Evolutionary conservation across 2,888 invertebrate species (phyloP), one percentile per base, ranked within the genome.

Genomic region (Orchesellides sinensis): DNA sequence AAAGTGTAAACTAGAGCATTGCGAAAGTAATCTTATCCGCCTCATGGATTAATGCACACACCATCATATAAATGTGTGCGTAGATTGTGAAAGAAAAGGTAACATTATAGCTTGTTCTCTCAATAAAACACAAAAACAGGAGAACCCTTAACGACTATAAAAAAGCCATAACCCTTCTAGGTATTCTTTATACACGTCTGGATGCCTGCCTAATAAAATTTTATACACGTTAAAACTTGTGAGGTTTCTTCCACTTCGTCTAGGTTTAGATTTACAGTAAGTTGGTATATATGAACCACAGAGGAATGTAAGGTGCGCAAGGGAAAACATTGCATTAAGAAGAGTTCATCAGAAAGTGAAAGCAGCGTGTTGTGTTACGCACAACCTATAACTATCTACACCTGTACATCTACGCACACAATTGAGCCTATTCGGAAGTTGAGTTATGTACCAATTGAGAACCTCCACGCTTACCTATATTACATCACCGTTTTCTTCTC

Each of bases 1-100:
- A n/a, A n/a, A n/a, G n/a, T 52, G 74, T 74, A 74, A 74, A 74
- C 74, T 74, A 52, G 74, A 74, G 52, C 74, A 74, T 65, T 65
- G 35, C 40, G n/a, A 63, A 74, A 63, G 63, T 74, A 63, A 63
- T 74, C 52, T 54, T n/a, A n/a, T n/a, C 52, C 61, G 35, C 27
- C 54, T 61, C 72, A 72, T 40, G 61, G 72, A 72, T 59, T 72
- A 72, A 23, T 35, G 56, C 47, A 17, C 70, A 35, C 17, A 56
- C 35, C 23, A 1, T 25, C 40, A 56, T 17, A 23, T 54, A 56
- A 70, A 56, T 56, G 35, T 17, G 69, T 54, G 70, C 40, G 29
- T 32, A 59, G 32, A 29, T 4, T 59, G 23, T 32, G 21, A 47
- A 25, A 54, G 10, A 54, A 54, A 10, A 54, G 25, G n/a, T n/a